Evolutionary conservation across 2,797 vertebrate genomes (phyloP).

Genomic region (Enteromius paludinosus): DNA sequence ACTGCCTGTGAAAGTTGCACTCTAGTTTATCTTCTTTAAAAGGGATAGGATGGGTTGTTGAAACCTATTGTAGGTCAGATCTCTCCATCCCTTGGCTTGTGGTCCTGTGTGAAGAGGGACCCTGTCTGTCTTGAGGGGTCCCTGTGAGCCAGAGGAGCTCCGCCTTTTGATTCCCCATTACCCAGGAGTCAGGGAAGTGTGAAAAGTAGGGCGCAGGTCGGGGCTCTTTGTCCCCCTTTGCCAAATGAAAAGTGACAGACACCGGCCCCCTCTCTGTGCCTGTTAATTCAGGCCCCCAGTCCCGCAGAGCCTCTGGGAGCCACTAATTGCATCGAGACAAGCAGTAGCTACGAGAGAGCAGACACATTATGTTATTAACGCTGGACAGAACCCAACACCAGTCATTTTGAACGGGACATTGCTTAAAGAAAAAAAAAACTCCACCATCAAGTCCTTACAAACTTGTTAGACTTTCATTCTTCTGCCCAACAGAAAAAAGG

Average conservation of each 20-base stretch:
- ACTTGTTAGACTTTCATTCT: not conserved
- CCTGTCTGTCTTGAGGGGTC: conserved; percentile 43
- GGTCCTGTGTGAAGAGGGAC: conserved; percentile 5
- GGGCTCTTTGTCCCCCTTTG: conserved; percentile 67
- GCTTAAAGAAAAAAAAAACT: conserved; percentile 53
- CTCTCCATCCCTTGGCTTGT: conserved; percentile 27
- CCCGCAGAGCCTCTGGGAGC: conserved; percentile 62
- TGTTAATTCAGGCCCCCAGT: conserved; percentile 72
- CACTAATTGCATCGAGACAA: conserved; percentile 79
- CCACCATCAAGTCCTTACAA: not conserved
- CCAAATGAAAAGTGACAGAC: conserved; percentile 82
- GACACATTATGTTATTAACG: conserved; percentile 77
- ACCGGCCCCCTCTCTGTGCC: conserved; percentile 61
- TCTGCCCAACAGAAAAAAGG: not conserved
- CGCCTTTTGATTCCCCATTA: conserved; percentile 71
- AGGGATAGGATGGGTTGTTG: not conserved
- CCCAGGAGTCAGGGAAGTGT: conserved; percentile 79
- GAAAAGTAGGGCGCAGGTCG: conserved; percentile 88
- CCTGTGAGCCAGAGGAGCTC: conserved; percentile 54
- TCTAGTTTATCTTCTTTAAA: not conserved
- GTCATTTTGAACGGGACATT: conserved; percentile 76
- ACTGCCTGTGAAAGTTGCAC: not conserved
- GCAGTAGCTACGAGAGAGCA: conserved; percentile 62
- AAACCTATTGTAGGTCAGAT: conserved; percentile 11
- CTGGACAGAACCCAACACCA: conserved; percentile 69